Conservation (phyloP, 2,797 vertebrate species). For the Myoxocephalus aenaeus region DNA sequence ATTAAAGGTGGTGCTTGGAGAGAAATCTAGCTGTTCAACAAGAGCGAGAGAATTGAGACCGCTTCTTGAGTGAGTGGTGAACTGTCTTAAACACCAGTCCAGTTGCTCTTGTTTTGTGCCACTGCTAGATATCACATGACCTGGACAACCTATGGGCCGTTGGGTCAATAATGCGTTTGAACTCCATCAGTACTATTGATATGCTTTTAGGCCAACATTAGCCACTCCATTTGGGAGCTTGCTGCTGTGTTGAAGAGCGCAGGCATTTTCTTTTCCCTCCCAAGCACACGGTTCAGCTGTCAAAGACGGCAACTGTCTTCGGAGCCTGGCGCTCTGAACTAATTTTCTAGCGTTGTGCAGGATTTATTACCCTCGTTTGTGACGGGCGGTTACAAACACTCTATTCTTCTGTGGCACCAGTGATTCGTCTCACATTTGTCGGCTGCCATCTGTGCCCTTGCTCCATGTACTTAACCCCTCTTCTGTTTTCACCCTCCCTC, state of each 20-base stretch:
- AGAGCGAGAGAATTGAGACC: background rate
- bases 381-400: slow-evolving; percentile 62
- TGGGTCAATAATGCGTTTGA: slow-evolving; percentile 14
- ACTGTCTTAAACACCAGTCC: slow-evolving; percentile 7
- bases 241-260: slow-evolving; percentile 19
- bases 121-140: slow-evolving; percentile 26
- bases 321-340: slow-evolving; percentile 57
- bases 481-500: slow-evolving; percentile 58
- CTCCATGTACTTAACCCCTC: slow-evolving; percentile 71
- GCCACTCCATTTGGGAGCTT: slow-evolving; percentile 27
- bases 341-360: slow-evolving; percentile 42
- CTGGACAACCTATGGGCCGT: background rate
- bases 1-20: slow-evolving; percentile 43
- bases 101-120: slow-evolving; percentile 43
- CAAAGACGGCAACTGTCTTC: slow-evolving; percentile 73
- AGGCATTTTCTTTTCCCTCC: slow-evolving; percentile 20
- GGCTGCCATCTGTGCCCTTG: slow-evolving; percentile 73
- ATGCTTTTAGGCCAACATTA: slow-evolving; percentile 23
- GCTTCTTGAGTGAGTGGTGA: slow-evolving; percentile 10
- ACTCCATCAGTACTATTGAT: slow-evolving; percentile 23
- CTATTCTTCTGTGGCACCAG: slow-evolving; percentile 72
- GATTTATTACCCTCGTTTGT: slow-evolving; percentile 63
- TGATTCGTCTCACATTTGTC: slow-evolving; percentile 72
- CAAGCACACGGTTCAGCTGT: slow-evolving; percentile 65
- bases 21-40: slow-evolving; percentile 25